Evolutionary conservation across 2,113 vertebrate genomes (phyloP), one percentile per base, ranked within the genome.

Genomic region (Anguilla japonica): DNA sequence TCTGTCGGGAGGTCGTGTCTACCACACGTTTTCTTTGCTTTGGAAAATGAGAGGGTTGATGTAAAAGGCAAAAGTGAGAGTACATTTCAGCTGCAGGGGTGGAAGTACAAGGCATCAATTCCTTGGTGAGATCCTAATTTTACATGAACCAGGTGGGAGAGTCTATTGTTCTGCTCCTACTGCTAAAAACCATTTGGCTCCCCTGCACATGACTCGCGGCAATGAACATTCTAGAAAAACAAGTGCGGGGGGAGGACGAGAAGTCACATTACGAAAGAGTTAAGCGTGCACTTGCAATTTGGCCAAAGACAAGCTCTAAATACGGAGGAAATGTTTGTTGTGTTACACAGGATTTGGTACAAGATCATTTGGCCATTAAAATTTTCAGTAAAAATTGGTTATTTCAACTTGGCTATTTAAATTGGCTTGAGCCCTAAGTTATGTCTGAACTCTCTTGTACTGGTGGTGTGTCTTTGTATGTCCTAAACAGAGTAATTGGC

Each of bases 161-260:
- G 92, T 90, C 94, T 95, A 95, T 95, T 95, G 95, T 95, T 95
- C 94, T 95, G 91, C 88, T 94, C 95, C 94, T 63, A 94, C 94
- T 95, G 94, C 93, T 95, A 93, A 96, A 96, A 96, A 95, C 93
- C 94, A 96, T 95, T 96, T 96, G 93, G 93, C 91, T 94, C 91
- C 60, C 90, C 91, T 87, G 91, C 92, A 91, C 89, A 93, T 95
- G 95, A 94, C 93, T 93, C 92, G 91, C 92, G 92, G 90, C 91
- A 87, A 93, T 92, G 92, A 94, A 94, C 90, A 89, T 91, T 94
- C 92, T 83, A 20, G 41, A 83, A 22, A 79, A 29, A 83, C 13
- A 34, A 75, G 26, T n/a, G 34, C 11, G 26, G n/a, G 26, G 71
- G 11, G 60, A 20, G 60, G 60, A 34, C 34, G 22, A 5, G 22